Evolutionary conservation across 2,113 vertebrate species (phyloP).

Genomic region (Coregonus clupeaformis): DNA sequence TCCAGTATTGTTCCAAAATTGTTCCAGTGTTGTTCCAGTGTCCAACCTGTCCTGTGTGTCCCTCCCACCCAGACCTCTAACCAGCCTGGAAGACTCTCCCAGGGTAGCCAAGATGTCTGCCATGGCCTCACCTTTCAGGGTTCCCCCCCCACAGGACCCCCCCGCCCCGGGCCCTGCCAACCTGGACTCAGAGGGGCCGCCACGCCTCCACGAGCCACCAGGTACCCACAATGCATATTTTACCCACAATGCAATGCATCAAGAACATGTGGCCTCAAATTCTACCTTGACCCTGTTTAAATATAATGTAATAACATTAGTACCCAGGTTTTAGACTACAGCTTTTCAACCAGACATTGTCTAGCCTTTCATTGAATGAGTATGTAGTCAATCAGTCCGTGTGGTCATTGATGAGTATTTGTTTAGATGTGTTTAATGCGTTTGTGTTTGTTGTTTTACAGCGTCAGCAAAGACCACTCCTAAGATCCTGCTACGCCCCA

Average conservation of each 20-base stretch:
- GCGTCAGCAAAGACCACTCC: conserved; percentile 64
- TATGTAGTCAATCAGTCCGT: too few species aligned
- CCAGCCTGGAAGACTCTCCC: conserved; percentile 8
- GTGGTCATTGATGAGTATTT: too few species aligned
- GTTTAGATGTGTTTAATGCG: neutral
- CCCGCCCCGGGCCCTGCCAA: conserved; percentile 31
- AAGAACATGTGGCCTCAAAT: neutral
- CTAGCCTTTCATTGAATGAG: neutral
- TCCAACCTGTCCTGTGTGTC: conserved; percentile 1
- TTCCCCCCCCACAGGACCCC: conserved; percentile 57
- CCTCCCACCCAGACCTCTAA: neutral
- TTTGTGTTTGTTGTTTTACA: conserved; percentile 32
- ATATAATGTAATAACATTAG: neutral
- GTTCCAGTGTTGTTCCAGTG: neutral
- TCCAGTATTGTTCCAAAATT: neutral
- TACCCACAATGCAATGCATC: conserved; percentile 25
- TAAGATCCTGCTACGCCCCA: conserved; percentile 83
- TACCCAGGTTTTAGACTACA: too few species aligned
- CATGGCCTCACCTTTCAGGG: conserved; percentile 82
- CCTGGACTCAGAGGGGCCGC: conserved; percentile 57
- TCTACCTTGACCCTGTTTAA: neutral
- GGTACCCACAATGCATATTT: conserved; percentile 50
- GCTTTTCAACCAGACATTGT: too few species aligned
- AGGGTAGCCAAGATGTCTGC: conserved; percentile 79
- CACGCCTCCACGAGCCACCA: conserved; percentile 65